Base-by-base conservation (phyloP, 2,888 invertebrate genomes). In the Adelphocoris suturalis region DNA sequence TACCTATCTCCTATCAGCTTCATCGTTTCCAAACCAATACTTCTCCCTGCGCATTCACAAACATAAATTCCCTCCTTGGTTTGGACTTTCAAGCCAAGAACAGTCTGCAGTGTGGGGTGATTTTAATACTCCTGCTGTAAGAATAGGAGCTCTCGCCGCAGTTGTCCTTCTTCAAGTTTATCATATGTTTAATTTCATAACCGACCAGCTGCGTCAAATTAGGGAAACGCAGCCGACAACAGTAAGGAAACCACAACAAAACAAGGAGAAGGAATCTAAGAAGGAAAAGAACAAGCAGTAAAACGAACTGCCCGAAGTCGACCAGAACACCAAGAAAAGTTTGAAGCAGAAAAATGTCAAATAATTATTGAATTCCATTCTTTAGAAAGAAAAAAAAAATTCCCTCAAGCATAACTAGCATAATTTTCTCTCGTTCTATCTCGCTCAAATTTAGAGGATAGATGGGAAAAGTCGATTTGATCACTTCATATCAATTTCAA, bases 151-250 rank as follows among this genome's bases (percentile, higher is more conserved):
- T 0, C 95, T 99, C 90, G 95, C 95, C 16, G 95, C 96, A n/a
- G 95, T 98, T 86, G 96, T 97, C 91, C 94, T 96, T 84, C 95
- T 98, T 92, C 96, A 98, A 95, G 96, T 96, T 0, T 98, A 97
- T 94, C 95, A 98, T 93, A 96, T 98, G 94, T 98, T 97, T 95
- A 96, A 97, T 92, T 99, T 98, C 93, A 96, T 98, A 92, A 97
- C 96, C 90, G 97, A 98, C 94, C 97, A 98, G 92, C 95, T 98
- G 92, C 96, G 96, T 91, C 95, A 96, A 92, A 94, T 96, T 90
- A 95, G 96, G 89, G 97, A 97, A 92, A 93, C 93, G 84, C 93
- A 91, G 91, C 92, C 90, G 0, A 89, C 91, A 94, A 93, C 89
- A 46, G 90, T 91, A 13, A 91, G 90, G 47, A 57, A 57, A 84